Conservation (phyloP, 2,797 vertebrate genomes). For the Neostethus bicornis region DNA sequence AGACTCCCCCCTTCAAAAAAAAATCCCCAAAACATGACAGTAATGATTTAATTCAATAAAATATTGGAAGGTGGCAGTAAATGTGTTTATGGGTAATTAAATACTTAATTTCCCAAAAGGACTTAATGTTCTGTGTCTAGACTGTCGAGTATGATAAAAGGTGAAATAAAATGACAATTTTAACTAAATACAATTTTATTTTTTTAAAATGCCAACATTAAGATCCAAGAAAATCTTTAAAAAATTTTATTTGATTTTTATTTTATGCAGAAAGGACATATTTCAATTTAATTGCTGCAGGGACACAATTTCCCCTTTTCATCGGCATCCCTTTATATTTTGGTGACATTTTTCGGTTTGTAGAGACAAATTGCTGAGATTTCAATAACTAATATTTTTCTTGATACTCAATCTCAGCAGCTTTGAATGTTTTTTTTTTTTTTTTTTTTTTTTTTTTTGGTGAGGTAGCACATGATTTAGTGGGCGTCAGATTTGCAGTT, state of each 20-base stretch:
- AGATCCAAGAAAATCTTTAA: neutral
- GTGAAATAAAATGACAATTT: neutral
- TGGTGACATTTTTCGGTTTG: neutral
- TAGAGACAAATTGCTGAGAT: neutral
- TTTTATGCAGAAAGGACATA: neutral
- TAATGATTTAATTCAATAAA: conserved; percentile 46
- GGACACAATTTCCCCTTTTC: neutral
- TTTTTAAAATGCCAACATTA: neutral
- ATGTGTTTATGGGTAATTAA: conserved; percentile 31
- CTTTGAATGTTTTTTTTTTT: neutral
- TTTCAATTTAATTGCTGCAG: neutral
- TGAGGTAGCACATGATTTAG: neutral
- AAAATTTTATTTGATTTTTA: neutral
- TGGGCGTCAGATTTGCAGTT: neutral
- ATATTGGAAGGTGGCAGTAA: conserved; percentile 9
- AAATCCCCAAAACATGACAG: conserved; percentile 38
- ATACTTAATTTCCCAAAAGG: neutral
- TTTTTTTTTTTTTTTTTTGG: neutral
- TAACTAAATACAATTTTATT: no score
- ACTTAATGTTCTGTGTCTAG: conserved; percentile 5
- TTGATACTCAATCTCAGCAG: neutral
- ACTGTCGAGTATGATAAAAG: neutral
- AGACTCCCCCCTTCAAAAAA: no score
- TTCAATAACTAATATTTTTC: neutral
- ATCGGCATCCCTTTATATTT: neutral